Evolutionary conservation across 2,113 vertebrate species (phyloP), one percentile per base, ranked within the genome.

Genomic region (Motacilla alba): DNA sequence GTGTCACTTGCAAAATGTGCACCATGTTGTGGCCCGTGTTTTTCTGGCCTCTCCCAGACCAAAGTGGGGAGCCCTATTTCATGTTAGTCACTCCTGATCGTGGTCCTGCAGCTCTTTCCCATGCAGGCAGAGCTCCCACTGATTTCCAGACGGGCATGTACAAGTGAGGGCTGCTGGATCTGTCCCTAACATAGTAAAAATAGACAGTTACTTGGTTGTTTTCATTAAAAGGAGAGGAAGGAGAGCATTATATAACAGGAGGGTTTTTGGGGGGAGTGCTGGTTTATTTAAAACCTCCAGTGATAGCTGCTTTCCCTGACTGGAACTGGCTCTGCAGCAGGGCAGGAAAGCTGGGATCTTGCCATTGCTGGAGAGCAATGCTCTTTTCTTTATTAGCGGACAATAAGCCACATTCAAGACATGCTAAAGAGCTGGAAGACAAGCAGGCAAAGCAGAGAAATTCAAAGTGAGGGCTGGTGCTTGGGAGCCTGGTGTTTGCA

Each of bases 371-470:
- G 90, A 96, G 89, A 90, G 78, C 72, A 91, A 41, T 1, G 3
- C 81, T 91, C 91, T 96, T 95, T 95, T 94, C 84, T 94, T 92
- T 93, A 90, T 96, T 92, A 94, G 55, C 6, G 12, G 89, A 96
- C 96, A 97, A 95, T 95, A 82, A 93, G 64, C 77, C 90, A 89
- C 73, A 96, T 96, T 97, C 96, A 97, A 85, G 90, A 92, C 93
- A 94, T 87, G 83, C 72, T 94, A 93, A 97, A 96, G 93, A 86
- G 83, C 15, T 95, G 73, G 90, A 86, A 90, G 89, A 93, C 83
- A 87, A 96, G 92, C 89, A 96, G 87, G 79, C 83, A 85, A 90
- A 87, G 89, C 87, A 89, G 93, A 80, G 67, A 92, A 84, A 89
- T 75, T 92, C 89, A 80, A 94, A 90, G 84, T 64, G 85, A 91